Conservation (phyloP, 1,140 invertebrate genomes). For the Drosophila pseudoananassae region DNA sequence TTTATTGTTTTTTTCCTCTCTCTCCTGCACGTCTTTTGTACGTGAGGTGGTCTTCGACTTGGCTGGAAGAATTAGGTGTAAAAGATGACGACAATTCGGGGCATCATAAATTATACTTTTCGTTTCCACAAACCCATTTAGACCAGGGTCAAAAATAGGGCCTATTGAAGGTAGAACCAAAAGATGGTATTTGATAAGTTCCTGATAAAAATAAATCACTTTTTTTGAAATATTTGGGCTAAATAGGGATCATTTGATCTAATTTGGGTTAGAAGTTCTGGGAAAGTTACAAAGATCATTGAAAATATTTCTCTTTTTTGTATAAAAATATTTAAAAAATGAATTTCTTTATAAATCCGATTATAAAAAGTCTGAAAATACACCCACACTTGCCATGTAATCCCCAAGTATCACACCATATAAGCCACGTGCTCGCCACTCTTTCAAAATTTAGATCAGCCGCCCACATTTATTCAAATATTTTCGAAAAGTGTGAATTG, state of each 20-base stretch:
- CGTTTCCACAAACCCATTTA: constrained; percentile 5
- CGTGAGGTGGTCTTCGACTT: constrained; percentile 33
- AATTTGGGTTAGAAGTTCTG: constrained; percentile 18
- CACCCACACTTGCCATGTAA: constrained; percentile 35
- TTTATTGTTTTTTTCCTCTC: constrained; percentile 30
- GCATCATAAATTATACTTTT: constrained; percentile 39
- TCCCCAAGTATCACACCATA: constrained; percentile 31
- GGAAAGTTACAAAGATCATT: neutral
- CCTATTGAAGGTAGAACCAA: neutral
- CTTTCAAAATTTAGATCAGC: constrained; percentile 13
- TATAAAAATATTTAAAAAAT: neutral
- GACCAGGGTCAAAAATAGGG: constrained; percentile 8
- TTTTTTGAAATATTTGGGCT: constrained; percentile 6
- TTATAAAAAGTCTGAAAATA: neutral
- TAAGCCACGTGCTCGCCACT: constrained; percentile 29
- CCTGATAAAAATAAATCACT: constrained; percentile 24
- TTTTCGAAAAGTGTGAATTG: constrained; percentile 24
- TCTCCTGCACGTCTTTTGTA: constrained; percentile 27
- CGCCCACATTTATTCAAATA: constrained; percentile 26
- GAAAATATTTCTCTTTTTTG: neutral
- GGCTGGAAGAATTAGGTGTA: neutral
- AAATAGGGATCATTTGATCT: constrained; percentile 32
- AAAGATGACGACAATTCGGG: constrained; percentile 40
- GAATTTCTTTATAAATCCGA: constrained; percentile 2
- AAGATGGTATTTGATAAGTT: neutral